A percentile compares a stretch with the other conserved stretches of the same genome.
These are phyloP conservation scores for Folsomia candida DNA, from an alignment of 2,888 invertebrate genomes.

Conservation along the genomic window DNA sequence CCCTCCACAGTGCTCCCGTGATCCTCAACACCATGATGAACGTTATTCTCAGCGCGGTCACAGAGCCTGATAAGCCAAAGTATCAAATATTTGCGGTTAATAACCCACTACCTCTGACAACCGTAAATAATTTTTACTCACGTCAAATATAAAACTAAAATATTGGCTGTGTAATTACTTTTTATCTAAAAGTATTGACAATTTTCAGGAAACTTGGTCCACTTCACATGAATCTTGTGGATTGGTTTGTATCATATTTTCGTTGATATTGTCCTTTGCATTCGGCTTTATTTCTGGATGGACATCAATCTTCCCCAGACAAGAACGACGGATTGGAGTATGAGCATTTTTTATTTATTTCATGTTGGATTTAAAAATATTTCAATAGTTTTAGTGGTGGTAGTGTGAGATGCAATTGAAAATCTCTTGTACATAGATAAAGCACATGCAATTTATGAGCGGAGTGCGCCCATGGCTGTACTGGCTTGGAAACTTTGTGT, in stretches of 20 bases:
- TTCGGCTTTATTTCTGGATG: conserved; percentile 25
- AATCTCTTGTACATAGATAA: conserved; percentile 29
- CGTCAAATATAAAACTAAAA: neutral
- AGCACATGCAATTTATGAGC: conserved; percentile 44
- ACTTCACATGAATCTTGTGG: conserved; percentile 20
- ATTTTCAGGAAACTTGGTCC: conserved; percentile 7
- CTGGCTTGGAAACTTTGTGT: conserved; percentile 37
- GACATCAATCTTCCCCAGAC: conserved; percentile 22
- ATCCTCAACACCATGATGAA: conserved; percentile 34
- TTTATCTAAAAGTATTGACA: neutral
- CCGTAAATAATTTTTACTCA: conserved; percentile 10
- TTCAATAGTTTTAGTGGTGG: neutral
- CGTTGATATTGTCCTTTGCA: conserved; percentile 30
- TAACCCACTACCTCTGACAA: conserved; percentile 30
- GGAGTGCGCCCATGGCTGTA: conserved; percentile 38
- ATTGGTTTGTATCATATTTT: conserved; percentile 31
- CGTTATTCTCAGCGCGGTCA: conserved; percentile 24
- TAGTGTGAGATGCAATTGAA: neutral
- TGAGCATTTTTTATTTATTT: conserved; percentile 1
- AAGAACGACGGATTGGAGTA: conserved; percentile 35
- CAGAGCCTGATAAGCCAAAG: neutral
- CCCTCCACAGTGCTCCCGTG: conserved; percentile 37
- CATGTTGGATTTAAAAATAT: neutral
- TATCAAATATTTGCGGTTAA: conserved; percentile 12
- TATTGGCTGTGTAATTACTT: neutral